These are phyloP conservation scores for Pygoscelis adeliae DNA, from an alignment of 2,113 vertebrate genomes.

Conservation along the genomic window DNA sequence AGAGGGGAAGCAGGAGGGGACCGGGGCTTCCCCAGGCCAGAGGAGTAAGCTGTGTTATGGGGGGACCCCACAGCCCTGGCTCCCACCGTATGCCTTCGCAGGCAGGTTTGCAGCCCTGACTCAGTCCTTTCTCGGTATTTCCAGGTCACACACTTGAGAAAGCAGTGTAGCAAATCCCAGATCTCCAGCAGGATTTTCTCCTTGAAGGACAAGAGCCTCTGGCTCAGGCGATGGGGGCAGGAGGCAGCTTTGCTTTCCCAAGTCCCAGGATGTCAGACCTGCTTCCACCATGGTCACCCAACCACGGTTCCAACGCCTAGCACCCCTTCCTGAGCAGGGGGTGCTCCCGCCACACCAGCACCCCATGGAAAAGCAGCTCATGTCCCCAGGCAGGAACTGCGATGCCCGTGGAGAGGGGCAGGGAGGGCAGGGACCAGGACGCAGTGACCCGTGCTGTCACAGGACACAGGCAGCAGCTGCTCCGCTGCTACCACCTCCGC, in stretches of 20 bases:
- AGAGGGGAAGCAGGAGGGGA: neutral
- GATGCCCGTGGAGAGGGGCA: neutral
- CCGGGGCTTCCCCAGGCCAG: rapidly evolving
- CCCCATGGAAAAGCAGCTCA: rapidly evolving
- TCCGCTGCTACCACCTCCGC: neutral
- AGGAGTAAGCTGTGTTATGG: neutral
- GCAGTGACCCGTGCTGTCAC: rapidly evolving
- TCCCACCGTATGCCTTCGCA: rapidly evolving
- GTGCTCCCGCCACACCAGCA: rapidly evolving
- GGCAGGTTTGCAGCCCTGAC: neutral
- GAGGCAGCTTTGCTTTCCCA: neutral
- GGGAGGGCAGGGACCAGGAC: neutral
- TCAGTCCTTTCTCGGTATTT: neutral
- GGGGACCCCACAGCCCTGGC: neutral
- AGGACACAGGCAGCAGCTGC: neutral
- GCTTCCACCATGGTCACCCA: neutral
- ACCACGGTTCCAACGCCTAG: neutral
- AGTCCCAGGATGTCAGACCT: rapidly evolving
- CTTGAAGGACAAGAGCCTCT: neutral
- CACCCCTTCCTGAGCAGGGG: neutral
- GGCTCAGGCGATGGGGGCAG: neutral
- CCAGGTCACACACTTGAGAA: neutral
- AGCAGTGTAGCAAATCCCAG: neutral
- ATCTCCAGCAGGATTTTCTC: neutral
- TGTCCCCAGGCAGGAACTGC: neutral